These are phyloP conservation scores for Linnaemya tessellans DNA, from an alignment of 2,888 invertebrate species.

Conservation along the genomic window DNA sequence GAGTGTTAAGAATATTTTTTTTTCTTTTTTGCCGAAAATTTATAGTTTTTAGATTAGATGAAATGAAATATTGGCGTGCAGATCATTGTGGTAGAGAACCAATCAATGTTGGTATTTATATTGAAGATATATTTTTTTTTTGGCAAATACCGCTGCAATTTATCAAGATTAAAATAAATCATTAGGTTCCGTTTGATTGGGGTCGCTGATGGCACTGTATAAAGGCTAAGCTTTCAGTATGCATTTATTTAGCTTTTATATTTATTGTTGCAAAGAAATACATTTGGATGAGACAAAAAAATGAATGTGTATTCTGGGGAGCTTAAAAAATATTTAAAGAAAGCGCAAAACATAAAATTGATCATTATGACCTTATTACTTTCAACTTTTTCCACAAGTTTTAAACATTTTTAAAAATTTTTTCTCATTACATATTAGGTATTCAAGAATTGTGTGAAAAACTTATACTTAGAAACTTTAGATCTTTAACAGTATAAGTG, in stretches of 20 bases:
- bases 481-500: no score
- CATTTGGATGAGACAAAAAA: no score
- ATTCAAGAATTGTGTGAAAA: no score
- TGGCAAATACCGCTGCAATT: slow-evolving; percentile 38
- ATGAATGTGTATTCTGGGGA: no score
- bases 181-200: slow-evolving; percentile 52
- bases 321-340: background rate
- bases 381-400: no score
- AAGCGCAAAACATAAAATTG: background rate
- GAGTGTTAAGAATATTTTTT: slow-evolving; percentile 55
- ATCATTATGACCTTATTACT: no score
- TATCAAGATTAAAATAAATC: slow-evolving; percentile 64
- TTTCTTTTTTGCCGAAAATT: slow-evolving; percentile 42
- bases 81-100: slow-evolving; percentile 30
- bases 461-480: no score
- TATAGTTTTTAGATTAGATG: slow-evolving; percentile 59
- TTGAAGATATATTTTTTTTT: background rate
- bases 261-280: background rate
- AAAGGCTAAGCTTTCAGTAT: slow-evolving; percentile 25
- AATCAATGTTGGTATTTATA: slow-evolving; percentile 28
- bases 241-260: slow-evolving; percentile 17
- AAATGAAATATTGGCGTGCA: slow-evolving; percentile 56
- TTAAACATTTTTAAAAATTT: no score
- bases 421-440: no score
- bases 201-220: slow-evolving; percentile 35